Base-by-base conservation (phyloP, 2,797 vertebrate species). In the Arremon brunneinucha region DNA sequence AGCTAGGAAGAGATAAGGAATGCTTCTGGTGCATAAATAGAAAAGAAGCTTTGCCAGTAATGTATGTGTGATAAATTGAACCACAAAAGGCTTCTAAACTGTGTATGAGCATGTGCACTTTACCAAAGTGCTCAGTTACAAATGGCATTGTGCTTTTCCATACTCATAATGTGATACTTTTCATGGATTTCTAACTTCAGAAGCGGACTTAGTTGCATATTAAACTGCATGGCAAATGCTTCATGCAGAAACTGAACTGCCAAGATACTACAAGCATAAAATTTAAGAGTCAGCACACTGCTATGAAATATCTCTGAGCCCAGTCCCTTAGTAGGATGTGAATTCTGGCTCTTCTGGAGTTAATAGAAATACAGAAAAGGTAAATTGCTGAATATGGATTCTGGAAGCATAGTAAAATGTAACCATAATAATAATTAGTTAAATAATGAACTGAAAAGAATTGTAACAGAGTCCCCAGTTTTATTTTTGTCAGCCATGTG, bases 391-490 rank as follows among this genome's bases (percentile, higher is more conserved):
- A 59, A 24, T 70, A 26, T 83, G n/a, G 5, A 15, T 86, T 68
- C 53, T 88, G 46, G 41, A 75, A 68, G 30, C 30, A 8, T 22
- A 75, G 16, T 67, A 63, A 70, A 46, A 68, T 68, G 15, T 56
- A 64, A 41, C 21, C 14, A 67, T 77, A 41, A 71, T 68, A 68
- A 81, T 50, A 14, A 60, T 44, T 15, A 53, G 7, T 26, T 81
- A 72, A 77, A 80, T 65, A 74, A 87, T 65, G 74, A 85, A 56
- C 28, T 22, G 9, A 76, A 85, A 81, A 26, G 23, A 87, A 67
- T 67, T 76, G 32, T 60, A 32, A 35, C 17, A 0, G 7, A 70
- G 28, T 79, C 11, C 22, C 3, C n/a, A 75, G 32, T 21, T 86
- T 60, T 70, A 43, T 59, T 87, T 87, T 74, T 93, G 32, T 88